Evolutionary conservation across 2,113 vertebrate species (phyloP).

Genomic region (Prunella fulvescens): DNA sequence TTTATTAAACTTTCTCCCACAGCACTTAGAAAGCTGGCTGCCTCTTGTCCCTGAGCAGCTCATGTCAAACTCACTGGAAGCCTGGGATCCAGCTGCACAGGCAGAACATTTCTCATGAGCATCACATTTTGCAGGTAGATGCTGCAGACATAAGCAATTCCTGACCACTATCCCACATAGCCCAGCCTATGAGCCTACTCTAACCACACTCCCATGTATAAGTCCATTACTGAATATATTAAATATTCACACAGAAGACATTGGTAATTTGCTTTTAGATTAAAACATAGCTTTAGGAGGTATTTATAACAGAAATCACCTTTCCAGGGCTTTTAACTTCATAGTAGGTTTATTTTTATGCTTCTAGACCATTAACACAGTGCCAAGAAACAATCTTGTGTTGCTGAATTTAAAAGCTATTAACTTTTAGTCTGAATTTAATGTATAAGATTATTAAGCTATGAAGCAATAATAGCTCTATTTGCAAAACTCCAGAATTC

Average conservation of each 20-base stretch:
- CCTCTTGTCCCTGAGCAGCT: not conserved
- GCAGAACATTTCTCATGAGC: not conserved
- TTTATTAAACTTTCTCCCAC: not conserved
- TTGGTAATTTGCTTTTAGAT: not conserved
- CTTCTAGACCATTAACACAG: not conserved
- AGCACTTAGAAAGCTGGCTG: not conserved
- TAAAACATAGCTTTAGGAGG: not conserved
- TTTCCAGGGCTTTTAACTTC: not conserved
- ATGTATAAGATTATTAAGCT: not conserved
- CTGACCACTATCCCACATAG: not conserved
- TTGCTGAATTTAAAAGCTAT: not conserved
- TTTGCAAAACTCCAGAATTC: not conserved
- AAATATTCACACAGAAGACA: not conserved
- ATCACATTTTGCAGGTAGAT: not conserved
- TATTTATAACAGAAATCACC: not conserved
- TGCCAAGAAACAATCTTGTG: not conserved
- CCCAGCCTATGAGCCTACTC: not conserved
- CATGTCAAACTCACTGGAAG: not conserved
- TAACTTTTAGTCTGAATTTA: not conserved
- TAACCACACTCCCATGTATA: rapidly evolving
- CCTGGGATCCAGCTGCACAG: not conserved
- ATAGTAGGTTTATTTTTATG: conserved; percentile 1
- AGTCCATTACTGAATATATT: not conserved
- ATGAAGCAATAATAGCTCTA: not conserved
- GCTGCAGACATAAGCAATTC: not conserved